Conservation (phyloP, 2,113 vertebrate genomes). For the Pardalotus punctatus region DNA sequence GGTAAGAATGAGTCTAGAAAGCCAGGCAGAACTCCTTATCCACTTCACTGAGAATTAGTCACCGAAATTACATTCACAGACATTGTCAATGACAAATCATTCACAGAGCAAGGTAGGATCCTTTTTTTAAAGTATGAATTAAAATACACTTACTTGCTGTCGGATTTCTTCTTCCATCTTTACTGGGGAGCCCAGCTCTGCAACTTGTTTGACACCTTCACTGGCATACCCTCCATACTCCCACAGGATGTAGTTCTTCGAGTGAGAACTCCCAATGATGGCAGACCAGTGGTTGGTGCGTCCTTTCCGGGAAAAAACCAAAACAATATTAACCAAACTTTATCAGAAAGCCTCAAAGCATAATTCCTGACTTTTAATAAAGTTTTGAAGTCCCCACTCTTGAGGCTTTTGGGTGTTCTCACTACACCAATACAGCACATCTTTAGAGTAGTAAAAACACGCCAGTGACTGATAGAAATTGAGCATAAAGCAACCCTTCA, state of each 20-base stretch:
- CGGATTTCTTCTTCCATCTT: constrained; percentile 99
- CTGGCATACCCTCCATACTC: constrained; percentile 93
- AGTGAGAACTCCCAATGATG: constrained; percentile 94
- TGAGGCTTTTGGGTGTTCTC: neutral
- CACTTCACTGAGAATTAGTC: neutral
- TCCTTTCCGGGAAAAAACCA: constrained; percentile 65
- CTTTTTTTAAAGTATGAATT: neutral
- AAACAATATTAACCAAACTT: too few species aligned
- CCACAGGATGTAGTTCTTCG: constrained; percentile 94
- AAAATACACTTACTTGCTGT: constrained; percentile 85
- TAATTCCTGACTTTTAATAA: neutral
- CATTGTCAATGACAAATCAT: neutral
- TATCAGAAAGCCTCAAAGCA: neutral
- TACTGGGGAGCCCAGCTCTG: constrained; percentile 94
- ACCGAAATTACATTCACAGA: neutral
- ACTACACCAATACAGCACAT: too few species aligned
- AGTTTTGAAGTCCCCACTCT: neutral
- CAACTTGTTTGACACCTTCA: constrained; percentile 92
- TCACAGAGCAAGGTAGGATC: neutral
- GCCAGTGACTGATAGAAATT: neutral
- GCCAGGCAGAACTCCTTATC: neutral
- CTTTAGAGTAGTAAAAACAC: neutral
- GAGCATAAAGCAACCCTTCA: neutral
- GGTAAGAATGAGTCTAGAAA: neutral
- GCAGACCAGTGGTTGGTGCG: constrained; percentile 98